Evolutionary conservation across 2,113 vertebrate species (phyloP).

Genomic region (Phaethornis superciliosus): DNA sequence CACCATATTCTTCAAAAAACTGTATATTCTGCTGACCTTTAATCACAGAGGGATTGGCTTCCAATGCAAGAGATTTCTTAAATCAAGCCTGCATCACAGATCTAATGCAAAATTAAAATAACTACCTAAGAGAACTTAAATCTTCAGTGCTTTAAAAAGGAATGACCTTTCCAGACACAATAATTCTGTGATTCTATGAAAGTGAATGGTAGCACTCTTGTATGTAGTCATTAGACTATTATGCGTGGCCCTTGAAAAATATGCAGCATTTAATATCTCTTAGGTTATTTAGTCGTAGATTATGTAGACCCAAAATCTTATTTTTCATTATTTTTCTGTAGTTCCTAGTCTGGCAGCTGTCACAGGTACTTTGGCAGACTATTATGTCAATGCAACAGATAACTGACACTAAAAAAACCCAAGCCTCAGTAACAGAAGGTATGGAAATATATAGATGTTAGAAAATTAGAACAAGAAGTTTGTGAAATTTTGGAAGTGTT

Average conservation of each 20-base stretch:
- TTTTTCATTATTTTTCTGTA: not conserved
- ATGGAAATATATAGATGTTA: not conserved
- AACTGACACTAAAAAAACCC: not conserved
- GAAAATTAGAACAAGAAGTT: not conserved
- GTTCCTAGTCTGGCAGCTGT: not conserved
- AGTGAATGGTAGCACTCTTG: not conserved
- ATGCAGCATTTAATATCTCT: not conserved
- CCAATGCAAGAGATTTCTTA: not conserved
- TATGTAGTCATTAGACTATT: not conserved
- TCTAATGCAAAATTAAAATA: not conserved
- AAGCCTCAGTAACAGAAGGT: not conserved
- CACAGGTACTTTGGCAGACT: not conserved
- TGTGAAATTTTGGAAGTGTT: not conserved
- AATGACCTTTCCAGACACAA: not conserved
- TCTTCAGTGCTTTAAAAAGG: not conserved
- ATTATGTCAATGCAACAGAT: not conserved
- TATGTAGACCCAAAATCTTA: not conserved
- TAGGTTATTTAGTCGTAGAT: not conserved
- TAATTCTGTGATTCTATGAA: not conserved
- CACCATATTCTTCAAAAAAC: not conserved
- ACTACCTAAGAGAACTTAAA: not conserved
- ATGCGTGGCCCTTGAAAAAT: not conserved
- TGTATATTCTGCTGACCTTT: not conserved
- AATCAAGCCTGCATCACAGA: not conserved
- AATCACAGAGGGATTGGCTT: not conserved